Conservation (phyloP, 2,888 invertebrate genomes). For the Lepas anatifera region DNA sequence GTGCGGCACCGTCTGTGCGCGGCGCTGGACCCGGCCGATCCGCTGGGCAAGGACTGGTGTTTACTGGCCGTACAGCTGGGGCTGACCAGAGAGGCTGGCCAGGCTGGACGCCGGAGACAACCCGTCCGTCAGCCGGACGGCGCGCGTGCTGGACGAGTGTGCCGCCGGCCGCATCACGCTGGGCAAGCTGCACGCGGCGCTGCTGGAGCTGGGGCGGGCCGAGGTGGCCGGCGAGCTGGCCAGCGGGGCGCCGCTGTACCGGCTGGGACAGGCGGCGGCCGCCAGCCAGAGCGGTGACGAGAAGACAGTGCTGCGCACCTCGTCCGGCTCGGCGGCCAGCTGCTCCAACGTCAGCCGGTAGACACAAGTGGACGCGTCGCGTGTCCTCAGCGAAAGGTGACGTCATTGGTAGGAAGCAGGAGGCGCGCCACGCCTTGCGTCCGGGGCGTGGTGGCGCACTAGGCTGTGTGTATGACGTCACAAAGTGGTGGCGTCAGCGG, state of each 20-base stretch:
- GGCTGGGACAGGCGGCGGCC: constrained; percentile 12
- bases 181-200: constrained; percentile 7
- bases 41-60: constrained; percentile 24
- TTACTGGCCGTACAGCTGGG: constrained; percentile 24
- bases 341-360: neutral
- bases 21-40: constrained; percentile 24
- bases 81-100: constrained; percentile 22
- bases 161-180: neutral
- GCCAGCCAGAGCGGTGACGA: too few species aligned
- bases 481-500: too few species aligned
- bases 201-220: constrained; percentile 21
- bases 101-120: constrained; percentile 19
- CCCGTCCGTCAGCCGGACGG: neutral
- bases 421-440: too few species aligned
- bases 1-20: constrained; percentile 2
- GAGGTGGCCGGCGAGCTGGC: constrained; percentile 21
- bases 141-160: neutral
- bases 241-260: constrained; percentile 23
- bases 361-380: too few species aligned
- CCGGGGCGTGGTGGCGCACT: too few species aligned
- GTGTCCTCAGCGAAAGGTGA: too few species aligned
- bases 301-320: neutral
- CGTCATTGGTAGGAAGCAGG: too few species aligned
- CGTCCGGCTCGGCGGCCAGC: constrained; percentile 3
- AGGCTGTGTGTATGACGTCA: too few species aligned